Conservation (phyloP, 1,140 invertebrate genomes). For the Dinoponera quadriceps region DNA sequence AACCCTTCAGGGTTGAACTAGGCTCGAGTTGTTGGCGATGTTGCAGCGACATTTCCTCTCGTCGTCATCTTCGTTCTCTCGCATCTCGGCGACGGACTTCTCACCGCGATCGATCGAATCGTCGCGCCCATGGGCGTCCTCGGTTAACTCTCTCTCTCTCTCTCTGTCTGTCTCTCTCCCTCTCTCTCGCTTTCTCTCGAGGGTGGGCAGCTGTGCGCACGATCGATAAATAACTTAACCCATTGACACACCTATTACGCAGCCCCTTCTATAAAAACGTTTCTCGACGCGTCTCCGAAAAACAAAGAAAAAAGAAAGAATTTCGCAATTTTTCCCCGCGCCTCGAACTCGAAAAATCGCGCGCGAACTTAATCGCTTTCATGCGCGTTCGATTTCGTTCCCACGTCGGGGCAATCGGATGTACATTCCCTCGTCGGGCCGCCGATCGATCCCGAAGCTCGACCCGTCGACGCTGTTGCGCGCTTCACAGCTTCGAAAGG, state of each 20-base stretch:
- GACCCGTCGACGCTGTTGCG: neutral
- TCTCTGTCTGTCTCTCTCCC: slow-evolving; percentile 5
- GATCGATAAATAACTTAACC: slow-evolving; percentile 61
- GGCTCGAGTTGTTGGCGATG: neutral
- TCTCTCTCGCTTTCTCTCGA: slow-evolving; percentile 34
- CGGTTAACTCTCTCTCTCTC: slow-evolving; percentile 36
- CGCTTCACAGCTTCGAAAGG: neutral
- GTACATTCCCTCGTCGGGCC: neutral
- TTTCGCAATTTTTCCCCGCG: neutral
- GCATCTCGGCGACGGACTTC: slow-evolving; percentile 20
- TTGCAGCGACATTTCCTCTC: neutral
- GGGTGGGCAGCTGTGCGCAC: slow-evolving; percentile 33
- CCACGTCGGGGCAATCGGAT: slow-evolving; percentile 2
- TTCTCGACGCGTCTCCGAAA: neutral
- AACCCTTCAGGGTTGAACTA: neutral
- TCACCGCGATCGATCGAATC: slow-evolving; percentile 64
- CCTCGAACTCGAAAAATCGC: neutral
- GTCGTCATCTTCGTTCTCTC: slow-evolving; percentile 8
- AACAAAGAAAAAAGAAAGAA: neutral
- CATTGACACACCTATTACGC: slow-evolving; percentile 49
- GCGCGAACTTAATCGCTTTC: slow-evolving; percentile 25
- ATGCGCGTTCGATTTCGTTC: slow-evolving; percentile 16
- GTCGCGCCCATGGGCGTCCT: slow-evolving; percentile 59
- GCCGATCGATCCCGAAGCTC: slow-evolving; percentile 41
- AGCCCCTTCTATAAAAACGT: neutral